Base-by-base conservation (phyloP, 2,113 vertebrate species). In the Strigops habroptila region DNA sequence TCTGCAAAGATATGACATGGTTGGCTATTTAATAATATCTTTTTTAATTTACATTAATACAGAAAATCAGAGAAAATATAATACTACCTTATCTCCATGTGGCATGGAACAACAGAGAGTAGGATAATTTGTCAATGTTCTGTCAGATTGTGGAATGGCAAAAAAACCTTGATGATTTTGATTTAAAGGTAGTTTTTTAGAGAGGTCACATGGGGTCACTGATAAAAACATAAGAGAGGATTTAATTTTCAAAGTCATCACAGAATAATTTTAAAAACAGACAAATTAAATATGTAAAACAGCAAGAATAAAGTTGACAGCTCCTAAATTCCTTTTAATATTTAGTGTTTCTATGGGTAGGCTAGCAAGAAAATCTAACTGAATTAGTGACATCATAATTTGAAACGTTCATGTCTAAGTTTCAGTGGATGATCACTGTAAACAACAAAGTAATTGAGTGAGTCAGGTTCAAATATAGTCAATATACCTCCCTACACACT, bases 171-270 rank as follows among this genome's bases (percentile, higher is more conserved):
- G 30, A 67, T 82, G 12, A 53, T 70, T 96, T 77, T 41, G 37
- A 37, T 90, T 76, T 91, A 96, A 87, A 81, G 74, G 23, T 64
- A 77, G 83, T 81, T 74, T 76, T 48, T 94, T 82, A 68, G 35
- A 39, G 35, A 77, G 8, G 21, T 24, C 48, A 90, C 33, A 67
- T n/a, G n/a, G 8, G 16, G 49, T 44, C 81, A 16, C 52, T 88
- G 39, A 70, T 77, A 48, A 86, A 60, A 92, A 91, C 2, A 41
- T 85, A 39, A 62, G 27, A 73, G n/a, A 55, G 57, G 0, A 59
- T 77, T 80, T 60, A 4, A 8, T 88, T 84, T 86, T 74, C 31
- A 49, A 83, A 92, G 37, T 73, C 44, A 62, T 71, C 22, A 60
- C 1, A 78, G 70, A 97, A 82, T 70, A 86, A 88, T 63, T 68